Evolutionary conservation across 2,113 vertebrate genomes (phyloP), one percentile per base, ranked within the genome.

Genomic region (Lophochroa leadbeateri): DNA sequence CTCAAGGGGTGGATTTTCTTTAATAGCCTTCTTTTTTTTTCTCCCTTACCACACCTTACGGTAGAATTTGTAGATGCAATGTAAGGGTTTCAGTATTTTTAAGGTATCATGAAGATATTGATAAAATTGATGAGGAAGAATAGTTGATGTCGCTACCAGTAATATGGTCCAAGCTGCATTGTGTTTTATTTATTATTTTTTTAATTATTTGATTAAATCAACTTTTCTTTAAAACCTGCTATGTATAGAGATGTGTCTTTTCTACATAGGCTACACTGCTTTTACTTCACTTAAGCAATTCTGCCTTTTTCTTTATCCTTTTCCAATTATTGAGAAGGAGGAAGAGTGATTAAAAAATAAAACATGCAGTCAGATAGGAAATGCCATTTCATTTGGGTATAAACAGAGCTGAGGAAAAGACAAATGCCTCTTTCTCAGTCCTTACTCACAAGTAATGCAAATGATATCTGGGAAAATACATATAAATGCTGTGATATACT

Each of bases 401-500:
- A 58, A 94, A 27, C 18, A 41, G 61, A 72, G 24, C 8, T 64
- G 17, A 58, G 27, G 24, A 64, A 85, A 33, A 63, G 13, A 41
- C 25, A 70, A 13, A 50, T 29, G 29, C 46, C 19, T 39, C 28
- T 60, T 89, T 57, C 43, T 88, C 11, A 5, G 23, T 58, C 17
- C n/a, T 79, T 79, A 28, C 13, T 71, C 35, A 39, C 9, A 31
- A 1, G 17, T 63, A 46, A 20, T 17, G 12, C 11, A 39, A 60
- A 23, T 1, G 3, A 7, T 83, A 65, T 31, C 46, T 79, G 27
- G 7, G 37, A 65, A 94, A 93, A 77, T 8, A 46, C 5, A 52
- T 24, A 58, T 0, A 2, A 71, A 82, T 21, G 24, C 9, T 68
- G 13, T 0, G 0, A 17, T 25, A 15, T 46, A 89, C 21, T 27